These are phyloP conservation scores for Encarsia formosa DNA, from an alignment of 2,888 invertebrate species.

Conservation along the genomic window DNA sequence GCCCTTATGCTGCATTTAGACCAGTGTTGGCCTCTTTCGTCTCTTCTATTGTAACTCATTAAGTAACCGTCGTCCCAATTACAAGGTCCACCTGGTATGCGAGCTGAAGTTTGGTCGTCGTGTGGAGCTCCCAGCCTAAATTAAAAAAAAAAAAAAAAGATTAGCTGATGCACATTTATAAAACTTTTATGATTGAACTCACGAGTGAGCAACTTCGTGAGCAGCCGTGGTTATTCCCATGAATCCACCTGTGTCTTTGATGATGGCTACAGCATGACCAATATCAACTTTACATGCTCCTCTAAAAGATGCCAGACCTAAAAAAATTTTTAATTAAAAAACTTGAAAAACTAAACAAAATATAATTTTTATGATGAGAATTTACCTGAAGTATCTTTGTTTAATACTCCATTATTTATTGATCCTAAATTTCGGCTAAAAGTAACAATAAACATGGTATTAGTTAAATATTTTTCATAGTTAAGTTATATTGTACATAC, in stretches of 20 bases:
- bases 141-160: too few species aligned
- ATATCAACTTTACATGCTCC: neutral
- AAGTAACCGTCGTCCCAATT: conserved; percentile 9
- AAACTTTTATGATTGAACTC: too few species aligned
- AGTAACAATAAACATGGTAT: too few species aligned
- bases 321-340: neutral
- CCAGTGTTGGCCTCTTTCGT: conserved; percentile 7
- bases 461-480: too few species aligned
- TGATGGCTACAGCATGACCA: neutral
- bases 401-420: neutral
- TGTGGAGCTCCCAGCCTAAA: conserved; percentile 14
- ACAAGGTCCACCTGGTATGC: neutral
- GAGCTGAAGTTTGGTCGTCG: neutral
- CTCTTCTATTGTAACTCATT: conserved; percentile 13
- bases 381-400: neutral
- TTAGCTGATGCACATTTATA: too few species aligned
- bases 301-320: neutral
- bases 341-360: neutral
- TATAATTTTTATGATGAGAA: neutral
- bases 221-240: conserved; percentile 10
- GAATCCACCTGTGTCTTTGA: conserved; percentile 13
- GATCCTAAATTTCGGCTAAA: conserved; percentile 2
- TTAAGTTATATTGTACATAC: neutral
- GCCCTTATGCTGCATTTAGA: conserved; percentile 10
- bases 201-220: conserved; percentile 18